A percentile compares a stretch with the other conserved stretches of the same genome.
Conservation (phyloP, 2,888 invertebrate genomes). For the Cryptophagus acutangulus region DNA sequence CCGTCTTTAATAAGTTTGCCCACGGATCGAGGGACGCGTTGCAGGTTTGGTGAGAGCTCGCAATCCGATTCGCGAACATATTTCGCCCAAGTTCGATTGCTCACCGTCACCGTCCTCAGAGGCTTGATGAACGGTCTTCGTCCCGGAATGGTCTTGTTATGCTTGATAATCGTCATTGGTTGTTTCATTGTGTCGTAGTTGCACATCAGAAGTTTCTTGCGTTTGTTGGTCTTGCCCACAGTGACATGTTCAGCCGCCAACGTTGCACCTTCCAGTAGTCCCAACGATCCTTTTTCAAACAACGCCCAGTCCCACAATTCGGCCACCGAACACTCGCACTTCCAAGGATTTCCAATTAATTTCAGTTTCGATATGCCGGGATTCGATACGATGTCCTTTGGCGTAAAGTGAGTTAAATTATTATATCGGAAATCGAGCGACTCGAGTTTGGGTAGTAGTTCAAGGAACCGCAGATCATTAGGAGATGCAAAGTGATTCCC, state of each 20-base stretch:
- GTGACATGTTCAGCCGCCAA: conserved; percentile 59
- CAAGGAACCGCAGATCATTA: conserved; percentile 54
- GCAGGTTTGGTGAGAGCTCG: conserved; percentile 35
- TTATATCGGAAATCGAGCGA: conserved; percentile 61
- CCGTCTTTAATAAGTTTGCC: conserved; percentile 22
- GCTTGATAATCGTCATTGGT: conserved; percentile 49
- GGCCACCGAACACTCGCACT: conserved; percentile 63
- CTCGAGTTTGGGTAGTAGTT: conserved; percentile 54
- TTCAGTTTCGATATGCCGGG: conserved; percentile 57
- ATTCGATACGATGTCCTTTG: conserved; percentile 54
- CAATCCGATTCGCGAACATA: conserved; percentile 65
- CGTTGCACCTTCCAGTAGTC: conserved; percentile 62
- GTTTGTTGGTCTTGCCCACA: conserved; percentile 57
- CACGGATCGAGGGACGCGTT: conserved; percentile 30
- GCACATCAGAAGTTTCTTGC: conserved; percentile 60
- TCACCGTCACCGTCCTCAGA: conserved; percentile 53
- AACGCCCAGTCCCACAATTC: conserved; percentile 72
- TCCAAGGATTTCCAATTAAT: conserved; percentile 64
- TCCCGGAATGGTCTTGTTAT: conserved; percentile 53
- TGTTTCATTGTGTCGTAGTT: conserved; percentile 58
- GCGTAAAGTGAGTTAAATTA: conserved; percentile 56
- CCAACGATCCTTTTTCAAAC: conserved; percentile 59
- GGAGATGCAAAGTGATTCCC: conserved; percentile 54
- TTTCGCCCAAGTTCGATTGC: conserved; percentile 68
- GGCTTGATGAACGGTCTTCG: conserved; percentile 56